A percentile compares a stretch with the other conserved stretches of the same genome.
Evolutionary conservation across 2,113 vertebrate species (phyloP).

Genomic region (Lanius ludovicianus): DNA sequence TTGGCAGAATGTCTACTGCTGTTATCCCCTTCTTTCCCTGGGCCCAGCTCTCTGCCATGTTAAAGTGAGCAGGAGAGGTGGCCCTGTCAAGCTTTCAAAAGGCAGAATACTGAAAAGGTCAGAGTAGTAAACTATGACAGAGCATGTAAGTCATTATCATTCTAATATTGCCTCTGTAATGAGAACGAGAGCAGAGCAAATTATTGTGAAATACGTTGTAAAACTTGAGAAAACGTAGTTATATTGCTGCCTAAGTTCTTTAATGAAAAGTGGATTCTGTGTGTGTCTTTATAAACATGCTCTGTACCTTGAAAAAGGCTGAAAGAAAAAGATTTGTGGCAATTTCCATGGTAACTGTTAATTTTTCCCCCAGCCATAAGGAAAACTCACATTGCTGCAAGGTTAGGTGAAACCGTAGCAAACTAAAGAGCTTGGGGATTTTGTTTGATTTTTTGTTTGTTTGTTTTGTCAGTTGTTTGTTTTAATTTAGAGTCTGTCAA

Average conservation of each 20-base stretch:
- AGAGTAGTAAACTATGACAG: constrained; percentile 65
- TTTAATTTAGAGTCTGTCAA: constrained; percentile 9
- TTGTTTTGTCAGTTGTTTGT: background rate
- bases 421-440: background rate
- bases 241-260: constrained; percentile 4
- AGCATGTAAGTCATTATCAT: constrained; percentile 74
- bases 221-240: constrained; percentile 62
- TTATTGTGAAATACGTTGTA: constrained; percentile 55
- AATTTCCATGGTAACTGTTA: constrained; percentile 58
- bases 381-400: background rate
- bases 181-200: constrained; percentile 61
- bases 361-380: background rate
- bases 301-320: constrained; percentile 3
- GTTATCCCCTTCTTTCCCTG: background rate
- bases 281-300: background rate
- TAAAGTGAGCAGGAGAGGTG: constrained; percentile 37
- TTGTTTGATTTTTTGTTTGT: background rate
- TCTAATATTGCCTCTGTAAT: constrained; percentile 72
- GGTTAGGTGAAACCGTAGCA: constrained; percentile 4
- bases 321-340: constrained; percentile 26
- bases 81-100: constrained; percentile 64
- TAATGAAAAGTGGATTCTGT: constrained; percentile 31
- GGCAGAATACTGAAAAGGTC: constrained; percentile 76
- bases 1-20: background rate
- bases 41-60: constrained; percentile 37